Evolutionary conservation across 1,140 invertebrate genomes (phyloP).

Genomic region (Panagrolaimus sp.): DNA sequence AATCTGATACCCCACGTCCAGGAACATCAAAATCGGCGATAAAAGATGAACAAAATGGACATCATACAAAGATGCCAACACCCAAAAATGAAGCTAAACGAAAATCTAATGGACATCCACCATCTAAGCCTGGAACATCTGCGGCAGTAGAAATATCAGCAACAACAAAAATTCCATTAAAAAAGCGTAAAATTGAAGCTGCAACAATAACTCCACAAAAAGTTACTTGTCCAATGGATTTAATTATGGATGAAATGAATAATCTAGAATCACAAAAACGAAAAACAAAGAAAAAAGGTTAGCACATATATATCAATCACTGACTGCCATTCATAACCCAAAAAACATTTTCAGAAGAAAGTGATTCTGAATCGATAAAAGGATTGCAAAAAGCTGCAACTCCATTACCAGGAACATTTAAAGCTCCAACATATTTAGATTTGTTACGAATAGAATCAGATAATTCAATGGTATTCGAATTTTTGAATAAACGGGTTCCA

Average conservation of each 20-base stretch:
- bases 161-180: not conserved
- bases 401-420: not conserved
- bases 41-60: no score
- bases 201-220: not conserved
- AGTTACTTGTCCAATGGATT: not conserved
- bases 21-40: no score
- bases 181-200: not conserved
- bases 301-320: not conserved
- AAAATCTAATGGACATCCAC: not conserved
- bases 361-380: not conserved
- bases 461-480: conserved; percentile 8
- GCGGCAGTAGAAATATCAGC: not conserved
- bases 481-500: not conserved
- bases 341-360: not conserved
- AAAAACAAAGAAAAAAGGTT: conserved; percentile 4
- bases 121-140: not conserved
- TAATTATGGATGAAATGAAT: conserved; percentile 1
- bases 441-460: not conserved
- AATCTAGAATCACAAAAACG: not conserved
- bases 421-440: not conserved
- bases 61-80: no score
- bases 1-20: no score
- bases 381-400: not conserved
- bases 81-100: no score
- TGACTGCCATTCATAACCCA: not conserved